Evolutionary conservation across 2,113 vertebrate genomes (phyloP).

Genomic region (Trematocara macrostoma): DNA sequence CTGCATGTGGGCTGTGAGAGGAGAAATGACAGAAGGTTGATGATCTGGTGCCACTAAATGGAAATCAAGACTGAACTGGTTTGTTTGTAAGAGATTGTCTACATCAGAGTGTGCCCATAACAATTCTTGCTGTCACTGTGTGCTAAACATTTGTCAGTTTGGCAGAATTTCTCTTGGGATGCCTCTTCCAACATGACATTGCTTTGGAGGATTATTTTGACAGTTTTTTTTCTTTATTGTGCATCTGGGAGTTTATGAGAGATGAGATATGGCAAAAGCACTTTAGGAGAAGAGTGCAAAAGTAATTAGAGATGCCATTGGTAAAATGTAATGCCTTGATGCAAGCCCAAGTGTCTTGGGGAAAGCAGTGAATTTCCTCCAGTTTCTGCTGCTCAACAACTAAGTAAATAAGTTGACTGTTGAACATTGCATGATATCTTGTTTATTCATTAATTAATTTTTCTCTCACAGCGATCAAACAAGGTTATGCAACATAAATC

Average conservation of each 20-base stretch:
- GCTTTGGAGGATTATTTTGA: slow-evolving; percentile 18
- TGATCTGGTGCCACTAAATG: slow-evolving; percentile 10
- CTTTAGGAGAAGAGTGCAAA: not conserved
- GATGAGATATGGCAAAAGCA: slow-evolving; percentile 1
- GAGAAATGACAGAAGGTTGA: not conserved
- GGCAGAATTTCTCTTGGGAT: not conserved
- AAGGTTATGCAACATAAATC: not conserved
- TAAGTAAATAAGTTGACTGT: not conserved
- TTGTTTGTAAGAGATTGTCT: not conserved
- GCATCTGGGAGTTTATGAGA: slow-evolving; percentile 7
- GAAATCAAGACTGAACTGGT: slow-evolving; percentile 9
- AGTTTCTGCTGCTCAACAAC: not conserved
- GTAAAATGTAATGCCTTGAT: not conserved
- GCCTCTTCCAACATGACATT: not conserved
- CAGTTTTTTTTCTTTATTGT: slow-evolving; percentile 16
- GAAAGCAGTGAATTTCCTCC: not conserved
- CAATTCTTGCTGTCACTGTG: not conserved
- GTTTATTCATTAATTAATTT: not conserved
- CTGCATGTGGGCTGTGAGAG: not conserved
- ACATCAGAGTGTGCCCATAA: not conserved
- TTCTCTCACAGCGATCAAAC: not conserved
- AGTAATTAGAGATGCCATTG: not conserved
- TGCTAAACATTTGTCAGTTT: slow-evolving; percentile 26
- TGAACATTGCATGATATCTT: not conserved
- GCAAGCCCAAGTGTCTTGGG: not conserved